Evolutionary conservation across 1,140 invertebrate species (phyloP), one percentile per base, ranked within the genome.

Genomic region (Drosophila parvula): DNA sequence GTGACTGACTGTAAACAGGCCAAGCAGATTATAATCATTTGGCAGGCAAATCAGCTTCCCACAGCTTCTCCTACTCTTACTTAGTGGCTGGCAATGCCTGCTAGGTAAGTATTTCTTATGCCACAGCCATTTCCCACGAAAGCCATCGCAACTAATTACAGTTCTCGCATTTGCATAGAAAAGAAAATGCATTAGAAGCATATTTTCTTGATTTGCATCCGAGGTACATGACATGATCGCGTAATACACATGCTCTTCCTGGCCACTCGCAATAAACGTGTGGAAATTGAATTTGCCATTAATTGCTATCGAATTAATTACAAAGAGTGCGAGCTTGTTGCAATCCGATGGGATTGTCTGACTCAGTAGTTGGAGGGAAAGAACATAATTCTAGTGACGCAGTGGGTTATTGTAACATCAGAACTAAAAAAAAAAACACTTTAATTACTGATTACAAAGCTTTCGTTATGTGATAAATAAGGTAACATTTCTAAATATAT

Each of bases 141-240:
- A 51, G 38, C 38, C 22, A 40, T 74, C 30, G 14, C 50, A 51
- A 40, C 60, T 41, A 57, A 40, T 74, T 51, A 43, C 11, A 58
- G 40, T 7, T 22, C 36, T 50, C 12, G 36, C 5, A 75, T 75
- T 75, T 65, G 34, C 71, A 75, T 75, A 75, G 30, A 65, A 65
- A 65, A 44, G 27, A 64, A 50, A 38, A 36, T 43, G 40, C n/a
- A 75, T 73, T 48, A 36, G 27, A 32, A n/a, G 30, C 44, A 58
- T 27, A 71, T 69, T 18, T 53, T 44, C 30, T 8, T 14, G 2
- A 41, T 44, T 43, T 40, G 38, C 48, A 63, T 44, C 10, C 18
- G 30, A 18, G 8, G 34, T 41, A 41, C 69, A 40, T 30, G 18
- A 32, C 53, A 60, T 32, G 27, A 32, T 63, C 12, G 22, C 32